Percentiles rank a stretch among this genome's conserved stretches.
phyloP scores from a whole-genome alignment of 2,797 vertebrate genomes.

The Myotis pilosus region DNA sequence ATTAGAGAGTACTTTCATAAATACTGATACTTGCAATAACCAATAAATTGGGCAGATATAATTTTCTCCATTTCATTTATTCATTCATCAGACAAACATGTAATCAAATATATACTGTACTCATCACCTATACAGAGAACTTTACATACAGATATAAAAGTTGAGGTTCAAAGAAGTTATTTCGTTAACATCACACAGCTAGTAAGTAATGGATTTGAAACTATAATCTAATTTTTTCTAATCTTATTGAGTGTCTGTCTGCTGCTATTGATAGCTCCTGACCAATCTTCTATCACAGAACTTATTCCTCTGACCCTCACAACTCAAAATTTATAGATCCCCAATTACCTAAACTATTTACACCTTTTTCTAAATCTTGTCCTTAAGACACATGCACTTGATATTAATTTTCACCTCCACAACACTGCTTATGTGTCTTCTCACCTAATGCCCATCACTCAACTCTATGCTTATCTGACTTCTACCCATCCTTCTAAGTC shows the following conservation, averaged over 20 bases:
- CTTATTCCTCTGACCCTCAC: not conserved
- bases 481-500: not conserved
- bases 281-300: not conserved
- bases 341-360: not conserved
- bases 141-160: not conserved
- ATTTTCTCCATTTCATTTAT: constrained; percentile 17
- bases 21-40: not conserved
- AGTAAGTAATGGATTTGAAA: not conserved
- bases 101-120: not conserved
- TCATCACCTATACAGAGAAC: not conserved
- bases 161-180: not conserved
- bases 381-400: not conserved
- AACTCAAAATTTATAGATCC: not conserved
- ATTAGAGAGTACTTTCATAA: not conserved
- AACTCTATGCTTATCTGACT: not conserved
- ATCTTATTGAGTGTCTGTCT: not conserved
- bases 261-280: not conserved
- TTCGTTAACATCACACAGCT: constrained; percentile 37
- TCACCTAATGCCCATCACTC: not conserved
- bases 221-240: constrained; percentile 9
- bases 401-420: constrained; percentile 26
- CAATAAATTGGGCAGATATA: not conserved
- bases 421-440: not conserved
- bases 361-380: not conserved
- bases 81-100: constrained; percentile 25